A percentile compares a stretch with the other conserved stretches of the same genome.
Evolutionary conservation across 1,140 invertebrate species (phyloP).

Genomic region (Tribolium castaneum): DNA sequence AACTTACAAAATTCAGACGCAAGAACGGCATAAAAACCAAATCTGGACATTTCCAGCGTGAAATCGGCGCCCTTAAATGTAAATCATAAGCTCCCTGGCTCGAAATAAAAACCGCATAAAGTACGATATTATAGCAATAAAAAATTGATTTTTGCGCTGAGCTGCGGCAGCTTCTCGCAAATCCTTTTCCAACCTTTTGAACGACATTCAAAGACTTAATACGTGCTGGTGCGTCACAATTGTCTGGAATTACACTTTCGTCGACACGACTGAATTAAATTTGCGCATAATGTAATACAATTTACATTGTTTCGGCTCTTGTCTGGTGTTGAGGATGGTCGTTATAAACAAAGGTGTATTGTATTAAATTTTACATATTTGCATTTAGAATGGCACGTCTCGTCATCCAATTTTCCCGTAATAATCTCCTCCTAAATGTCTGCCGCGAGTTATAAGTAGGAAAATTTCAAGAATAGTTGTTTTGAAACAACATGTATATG

Average conservation of each 20-base stretch:
- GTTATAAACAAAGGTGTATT: conserved; percentile 27
- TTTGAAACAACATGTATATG: background rate
- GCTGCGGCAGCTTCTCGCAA: background rate
- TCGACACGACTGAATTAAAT: conserved; percentile 21
- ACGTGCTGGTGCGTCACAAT: conserved; percentile 19
- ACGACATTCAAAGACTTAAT: background rate
- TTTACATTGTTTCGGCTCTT: conserved; percentile 30
- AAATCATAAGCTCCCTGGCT: background rate
- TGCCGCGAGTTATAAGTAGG: background rate
- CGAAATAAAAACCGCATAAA: conserved; percentile 25
- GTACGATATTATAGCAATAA: conserved; percentile 12
- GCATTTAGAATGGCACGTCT: conserved; percentile 26
- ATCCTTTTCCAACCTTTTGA: background rate
- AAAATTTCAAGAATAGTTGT: background rate
- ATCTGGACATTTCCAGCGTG: background rate
- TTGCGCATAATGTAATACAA: conserved; percentile 31
- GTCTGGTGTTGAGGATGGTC: conserved; percentile 24
- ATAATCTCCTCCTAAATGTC: conserved; percentile 15
- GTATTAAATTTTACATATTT: conserved; percentile 34
- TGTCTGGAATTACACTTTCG: conserved; percentile 11
- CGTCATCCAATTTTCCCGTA: conserved; percentile 14
- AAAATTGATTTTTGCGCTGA: background rate
- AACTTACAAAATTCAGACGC: background rate
- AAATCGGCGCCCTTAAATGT: background rate
- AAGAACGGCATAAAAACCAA: conserved; percentile 10